phyloP scores from a whole-genome alignment of 2,888 invertebrate species.

The Cataglyphis livida region DNA sequence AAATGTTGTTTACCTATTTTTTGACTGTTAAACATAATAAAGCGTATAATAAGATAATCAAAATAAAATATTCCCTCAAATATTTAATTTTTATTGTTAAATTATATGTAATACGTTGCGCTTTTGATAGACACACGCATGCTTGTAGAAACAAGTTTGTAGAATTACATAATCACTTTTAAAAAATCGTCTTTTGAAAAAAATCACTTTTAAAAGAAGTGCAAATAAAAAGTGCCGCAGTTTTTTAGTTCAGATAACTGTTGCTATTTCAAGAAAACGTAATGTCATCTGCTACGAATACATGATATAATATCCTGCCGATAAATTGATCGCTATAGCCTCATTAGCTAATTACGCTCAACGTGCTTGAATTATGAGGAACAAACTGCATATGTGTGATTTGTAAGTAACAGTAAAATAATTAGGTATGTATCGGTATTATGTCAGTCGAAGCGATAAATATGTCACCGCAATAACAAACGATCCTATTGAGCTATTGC shows the following conservation, averaged over 20 bases:
- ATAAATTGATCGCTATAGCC: conserved; percentile 13
- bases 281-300: background rate
- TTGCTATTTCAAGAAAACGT: conserved; percentile 10
- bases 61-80: background rate
- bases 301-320: background rate
- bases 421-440: background rate
- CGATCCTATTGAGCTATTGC: background rate
- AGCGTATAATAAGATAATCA: background rate
- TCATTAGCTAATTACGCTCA: conserved; percentile 48
- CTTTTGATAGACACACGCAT: background rate
- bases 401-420: conserved; percentile 34
- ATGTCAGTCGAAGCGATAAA: conserved; percentile 12
- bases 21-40: background rate
- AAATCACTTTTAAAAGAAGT: background rate
- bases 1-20: background rate
- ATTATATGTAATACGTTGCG: background rate
- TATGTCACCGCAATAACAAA: background rate
- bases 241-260: background rate
- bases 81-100: background rate
- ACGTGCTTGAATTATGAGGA: background rate
- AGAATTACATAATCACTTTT: background rate
- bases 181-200: background rate
- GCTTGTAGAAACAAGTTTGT: background rate
- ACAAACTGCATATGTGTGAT: background rate
- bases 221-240: background rate